Evolutionary conservation across 1,140 invertebrate genomes (phyloP).

Genomic region (Tribolium castaneum): DNA sequence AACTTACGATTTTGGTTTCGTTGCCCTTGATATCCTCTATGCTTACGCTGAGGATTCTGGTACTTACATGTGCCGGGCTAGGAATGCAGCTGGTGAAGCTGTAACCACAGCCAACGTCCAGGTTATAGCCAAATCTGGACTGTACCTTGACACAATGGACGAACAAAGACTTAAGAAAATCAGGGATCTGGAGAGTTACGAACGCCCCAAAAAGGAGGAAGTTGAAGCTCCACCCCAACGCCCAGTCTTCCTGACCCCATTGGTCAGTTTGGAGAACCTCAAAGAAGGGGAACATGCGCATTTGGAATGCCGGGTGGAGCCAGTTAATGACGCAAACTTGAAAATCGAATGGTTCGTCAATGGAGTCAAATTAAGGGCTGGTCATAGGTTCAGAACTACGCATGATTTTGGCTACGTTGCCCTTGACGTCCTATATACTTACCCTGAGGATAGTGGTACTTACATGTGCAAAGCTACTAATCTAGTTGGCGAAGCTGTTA

Average conservation of each 20-base stretch:
- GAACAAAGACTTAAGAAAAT: conserved; percentile 90
- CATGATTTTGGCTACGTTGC: conserved; percentile 97
- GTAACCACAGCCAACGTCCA: conserved; percentile 89
- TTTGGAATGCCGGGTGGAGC: conserved; percentile 94
- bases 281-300: conserved; percentile 94
- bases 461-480: conserved; percentile 97
- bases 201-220: conserved; percentile 79
- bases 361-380: conserved; percentile 80
- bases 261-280: conserved; percentile 85
- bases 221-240: conserved; percentile 82
- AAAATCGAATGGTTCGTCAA: conserved; percentile 97
- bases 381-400: conserved; percentile 90
- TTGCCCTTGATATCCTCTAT: conserved; percentile 95
- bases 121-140: conserved; percentile 86
- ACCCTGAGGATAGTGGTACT: conserved; percentile 92
- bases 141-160: conserved; percentile 90
- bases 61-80: conserved; percentile 95
- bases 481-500: conserved; percentile 89
- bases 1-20: conserved; percentile 96
- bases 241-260: conserved; percentile 87
- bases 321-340: conserved; percentile 94
- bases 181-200: conserved; percentile 85
- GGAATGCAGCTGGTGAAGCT: conserved; percentile 91
- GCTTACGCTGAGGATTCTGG: conserved; percentile 95
- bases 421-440: conserved; percentile 92